phyloP scores from a whole-genome alignment of 2,113 vertebrate genomes.

The Centrocercus urophasianus region DNA sequence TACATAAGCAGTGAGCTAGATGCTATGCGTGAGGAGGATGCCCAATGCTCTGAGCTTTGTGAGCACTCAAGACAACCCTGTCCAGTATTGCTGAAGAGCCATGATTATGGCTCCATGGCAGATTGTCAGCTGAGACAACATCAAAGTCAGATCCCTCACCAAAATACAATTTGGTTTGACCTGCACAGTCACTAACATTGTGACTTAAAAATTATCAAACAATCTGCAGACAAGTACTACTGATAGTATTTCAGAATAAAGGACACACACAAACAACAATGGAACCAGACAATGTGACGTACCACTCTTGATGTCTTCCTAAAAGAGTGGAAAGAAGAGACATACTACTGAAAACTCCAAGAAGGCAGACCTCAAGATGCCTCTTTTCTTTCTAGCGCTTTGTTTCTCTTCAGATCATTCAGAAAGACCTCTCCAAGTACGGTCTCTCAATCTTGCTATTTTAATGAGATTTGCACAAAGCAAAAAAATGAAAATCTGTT shows the following conservation, averaged over 20 bases:
- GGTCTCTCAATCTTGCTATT: neutral
- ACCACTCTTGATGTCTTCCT: neutral
- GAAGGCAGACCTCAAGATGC: neutral
- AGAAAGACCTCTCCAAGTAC: neutral
- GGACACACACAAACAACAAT: neutral
- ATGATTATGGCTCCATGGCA: neutral
- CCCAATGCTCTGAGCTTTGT: neutral
- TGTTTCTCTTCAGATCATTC: neutral
- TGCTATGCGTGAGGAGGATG: neutral
- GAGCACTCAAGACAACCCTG: neutral
- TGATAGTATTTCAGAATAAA: neutral
- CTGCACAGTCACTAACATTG: neutral
- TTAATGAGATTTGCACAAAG: neutral
- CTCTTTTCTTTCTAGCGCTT: neutral
- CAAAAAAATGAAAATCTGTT: neutral
- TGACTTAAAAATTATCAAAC: neutral
- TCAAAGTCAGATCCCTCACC: neutral
- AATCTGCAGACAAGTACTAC: neutral
- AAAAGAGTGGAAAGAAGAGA: neutral
- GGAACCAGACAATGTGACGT: neutral
- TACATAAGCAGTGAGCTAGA: rapidly evolving
- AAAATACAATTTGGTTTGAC: neutral
- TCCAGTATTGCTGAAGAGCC: neutral
- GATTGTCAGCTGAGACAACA: neutral
- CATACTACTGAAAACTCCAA: neutral